Base-by-base conservation (phyloP, 2,888 invertebrate species). In the Pristionchus entomophagus region DNA sequence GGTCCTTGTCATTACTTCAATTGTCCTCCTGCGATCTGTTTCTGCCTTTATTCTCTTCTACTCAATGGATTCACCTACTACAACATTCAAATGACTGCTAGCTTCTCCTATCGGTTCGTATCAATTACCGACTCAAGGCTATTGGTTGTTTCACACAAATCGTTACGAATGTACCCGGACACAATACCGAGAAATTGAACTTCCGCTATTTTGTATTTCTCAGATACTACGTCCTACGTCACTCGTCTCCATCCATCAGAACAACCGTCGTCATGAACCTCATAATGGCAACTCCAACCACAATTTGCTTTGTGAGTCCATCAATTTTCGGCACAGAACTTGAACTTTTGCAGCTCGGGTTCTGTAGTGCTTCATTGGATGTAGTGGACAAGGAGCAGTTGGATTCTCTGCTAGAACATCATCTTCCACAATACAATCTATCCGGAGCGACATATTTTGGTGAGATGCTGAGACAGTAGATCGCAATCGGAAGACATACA, bases 41-140 rank as follows among this genome's bases (percentile, higher is more conserved):
- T 73, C 41, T 73, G 73, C n/a, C 4, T 41, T 8, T 73, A 73
- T 41, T 22, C 73, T 32, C 32, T 73, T 38, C 41, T 41, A 0
- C 73, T 73, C 3, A 73, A 73, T n/a, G 73, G 73, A 22, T 73
- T 73, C 73, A 65, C 38, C 0, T 65, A 65, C 38, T 65, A 65
- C 6, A 65, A 65, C 19, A 8, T 65, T 12, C 65, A 73, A 17
- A 41, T 41, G 41, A 73, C 73, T 22, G 73, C 73, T 4, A 73
- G 73, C 14, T 73, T 73, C 26, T 19, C 73, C 3, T 73, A 41
- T 41, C 4, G 73, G 69, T 69, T 22, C 3, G 29, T 10, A 29
- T 8, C 12, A 3, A 29, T 62, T 56, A 2, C 56, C 6, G 2
- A n/a, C n/a, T n/a, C n/a, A n/a, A n/a, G n/a, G n/a, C n/a, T n/a